Base-by-base conservation (phyloP, 1,140 invertebrate genomes). In the Lethrus apterus region DNA sequence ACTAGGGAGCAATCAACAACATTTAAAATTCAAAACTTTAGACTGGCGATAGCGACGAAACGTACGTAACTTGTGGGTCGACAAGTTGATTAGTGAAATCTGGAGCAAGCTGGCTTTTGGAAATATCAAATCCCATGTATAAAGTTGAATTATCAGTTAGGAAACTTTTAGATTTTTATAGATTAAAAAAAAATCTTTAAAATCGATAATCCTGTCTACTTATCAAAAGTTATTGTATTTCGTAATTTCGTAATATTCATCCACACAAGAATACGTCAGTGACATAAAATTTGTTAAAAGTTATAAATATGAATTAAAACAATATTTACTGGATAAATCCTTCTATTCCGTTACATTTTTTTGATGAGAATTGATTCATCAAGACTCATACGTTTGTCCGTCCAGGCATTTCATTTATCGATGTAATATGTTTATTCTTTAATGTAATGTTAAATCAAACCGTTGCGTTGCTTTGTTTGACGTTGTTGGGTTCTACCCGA, bases 1-100 rank as follows among this genome's bases (percentile, higher is more conserved):
- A 17, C 34, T 13, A 17, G 34, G 34, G 34, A 20, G 9, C 34
- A 36, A 36, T 36, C 19, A 8, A n/a, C 18, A 36, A 36, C 34
- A 33, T 36, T 36, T 36, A 36, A 36, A 36, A 36, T 36, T 36
- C 34, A 36, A 21, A 36, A 36, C 34, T 36, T 21, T 20, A 36
- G 34, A 36, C 8, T 36, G 34, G 34, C 15, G 34, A 33, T 33
- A 14, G 32, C 32, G 11, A 13, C 10, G 32, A 33, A 33, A 33
- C 11, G 32, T 33, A 33, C 32, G 17, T 36, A 17, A 20, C 19
- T 36, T 36, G n/a, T 36, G 34, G 23, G 34, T n/a, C 34, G 19
- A 17, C 34, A 17, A 36, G 23, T 20, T 36, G 34, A 36, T 36
- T 36, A 36, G 17, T 21, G 34, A 36, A 36, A 36, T 36, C 34